Conservation (phyloP, 1,140 invertebrate species). For the Nebria ingens region DNA sequence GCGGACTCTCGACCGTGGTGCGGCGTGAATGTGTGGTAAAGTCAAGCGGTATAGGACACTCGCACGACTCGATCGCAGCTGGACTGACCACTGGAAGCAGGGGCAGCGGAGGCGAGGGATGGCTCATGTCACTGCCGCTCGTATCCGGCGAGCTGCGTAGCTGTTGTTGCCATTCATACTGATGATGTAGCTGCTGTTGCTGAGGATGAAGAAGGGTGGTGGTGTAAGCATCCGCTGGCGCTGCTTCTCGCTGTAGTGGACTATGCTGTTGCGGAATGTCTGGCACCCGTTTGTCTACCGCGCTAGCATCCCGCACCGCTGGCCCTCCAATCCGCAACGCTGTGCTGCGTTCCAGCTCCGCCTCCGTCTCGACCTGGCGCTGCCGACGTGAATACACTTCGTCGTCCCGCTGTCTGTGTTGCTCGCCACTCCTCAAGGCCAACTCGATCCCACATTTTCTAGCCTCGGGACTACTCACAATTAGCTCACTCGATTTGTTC, state of each 20-base stretch:
- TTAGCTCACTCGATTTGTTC: conserved; percentile 10
- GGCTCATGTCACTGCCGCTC: conserved; percentile 15
- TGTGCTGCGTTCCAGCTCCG: conserved; percentile 10
- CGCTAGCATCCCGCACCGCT: too few relatives aligned
- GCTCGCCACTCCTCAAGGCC: conserved; percentile 19
- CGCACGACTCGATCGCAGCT: conserved; percentile 31
- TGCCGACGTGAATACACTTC: conserved; percentile 18
- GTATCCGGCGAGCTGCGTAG: conserved; percentile 5
- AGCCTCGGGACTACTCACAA: conserved; percentile 21
- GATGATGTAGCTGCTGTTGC: conserved; percentile 4
- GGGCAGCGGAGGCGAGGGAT: conserved; percentile 18
- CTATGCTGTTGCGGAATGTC: conserved; percentile 9
- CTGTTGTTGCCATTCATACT: conserved; percentile 13
- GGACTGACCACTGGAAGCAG: conserved; percentile 18
- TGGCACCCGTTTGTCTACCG: not conserved
- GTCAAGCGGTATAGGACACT: conserved; percentile 23
- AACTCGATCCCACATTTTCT: conserved; percentile 18
- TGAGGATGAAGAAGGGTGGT: conserved; percentile 15
- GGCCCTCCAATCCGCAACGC: too few relatives aligned
- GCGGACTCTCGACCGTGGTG: conserved; percentile 10
- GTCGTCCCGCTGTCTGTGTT: conserved; percentile 31
- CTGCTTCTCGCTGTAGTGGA: conserved; percentile 20
- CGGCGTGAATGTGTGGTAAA: conserved; percentile 27
- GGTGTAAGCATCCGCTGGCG: conserved; percentile 19
- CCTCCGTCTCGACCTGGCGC: conserved; percentile 13